Base-by-base conservation (phyloP, 2,797 vertebrate species). In the Oophaga sylvatica region DNA sequence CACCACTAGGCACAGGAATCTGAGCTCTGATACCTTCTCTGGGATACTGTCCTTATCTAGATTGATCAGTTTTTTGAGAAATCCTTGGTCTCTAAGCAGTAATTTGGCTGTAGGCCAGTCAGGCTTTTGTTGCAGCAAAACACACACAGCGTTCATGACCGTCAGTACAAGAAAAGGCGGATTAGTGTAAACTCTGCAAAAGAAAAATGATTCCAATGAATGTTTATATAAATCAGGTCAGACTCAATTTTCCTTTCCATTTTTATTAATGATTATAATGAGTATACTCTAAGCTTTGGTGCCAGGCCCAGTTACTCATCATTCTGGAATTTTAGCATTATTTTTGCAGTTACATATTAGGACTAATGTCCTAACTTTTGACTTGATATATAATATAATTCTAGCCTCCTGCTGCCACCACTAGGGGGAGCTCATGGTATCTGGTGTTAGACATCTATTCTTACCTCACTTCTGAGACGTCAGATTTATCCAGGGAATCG, bases 111-210 rank as follows among this genome's bases (percentile, higher is more conserved):
- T 92, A 1, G 90, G 0, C 94, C 94, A 95, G 70, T 80, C 92
- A 0, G 94, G 92, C 60, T 92, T 93, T 90, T 91, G 92, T 84
- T 94, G 92, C 65, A 95, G 92, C 26, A 94, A 89, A 4, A 93
- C 90, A 60, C 94, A 95, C 2, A 94, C 92, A 0, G 94, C 94
- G 17, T 95, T 92, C 94, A 95, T 94, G 71, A 95, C 94, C 0
- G 90, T 94, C 75, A 94, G 86, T 0, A 95, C 93, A 1, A 94
- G 91, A 59, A 91, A 89, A 12, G 94, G 94, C 0, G 94, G 94
- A 1, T 80, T 90, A 2, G 92, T 85, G 73, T 94, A 94, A 0
- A 94, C 92, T 87, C 94, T 95, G 89, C 0, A 81, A 84, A 3
- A 63, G 5, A 20, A 7, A 77, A 73, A 20, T 3, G 16, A 17